These are phyloP conservation scores for Rhagologus leucostigma DNA, from an alignment of 2,113 vertebrate genomes.

Conservation along the genomic window DNA sequence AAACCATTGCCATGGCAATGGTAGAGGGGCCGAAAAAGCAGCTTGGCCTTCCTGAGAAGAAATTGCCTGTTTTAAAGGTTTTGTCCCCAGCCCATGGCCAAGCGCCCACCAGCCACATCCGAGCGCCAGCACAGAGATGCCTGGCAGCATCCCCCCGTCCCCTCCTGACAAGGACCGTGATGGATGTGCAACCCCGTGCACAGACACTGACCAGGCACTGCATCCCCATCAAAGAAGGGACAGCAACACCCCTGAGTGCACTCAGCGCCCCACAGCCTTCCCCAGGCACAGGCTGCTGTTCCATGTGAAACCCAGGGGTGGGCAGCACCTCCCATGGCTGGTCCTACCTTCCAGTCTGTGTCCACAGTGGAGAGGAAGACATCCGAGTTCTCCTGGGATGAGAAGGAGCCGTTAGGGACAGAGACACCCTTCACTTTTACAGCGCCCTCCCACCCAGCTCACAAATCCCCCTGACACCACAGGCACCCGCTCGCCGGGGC, in stretches of 20 bases:
- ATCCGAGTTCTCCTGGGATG: slow-evolving; percentile 84
- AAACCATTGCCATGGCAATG: slow-evolving; percentile 69
- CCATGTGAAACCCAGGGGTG: accelerated
- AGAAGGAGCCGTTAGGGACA: background rate
- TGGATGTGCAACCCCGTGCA: background rate
- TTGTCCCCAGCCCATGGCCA: background rate
- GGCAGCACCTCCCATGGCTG: background rate
- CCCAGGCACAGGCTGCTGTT: background rate
- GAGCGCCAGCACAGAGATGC: background rate
- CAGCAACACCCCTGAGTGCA: background rate
- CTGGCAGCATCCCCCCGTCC: background rate
- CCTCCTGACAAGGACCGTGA: background rate
- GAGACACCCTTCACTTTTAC: accelerated
- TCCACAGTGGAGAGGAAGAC: slow-evolving; percentile 80
- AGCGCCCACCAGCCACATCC: background rate
- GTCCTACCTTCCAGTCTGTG: slow-evolving; percentile 91
- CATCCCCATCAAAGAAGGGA: accelerated
- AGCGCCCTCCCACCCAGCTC: accelerated
- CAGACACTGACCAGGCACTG: background rate
- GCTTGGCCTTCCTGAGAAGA: slow-evolving; percentile 29
- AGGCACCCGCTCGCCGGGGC: accelerated
- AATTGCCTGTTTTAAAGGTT: slow-evolving; percentile 40
- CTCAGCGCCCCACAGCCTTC: background rate
- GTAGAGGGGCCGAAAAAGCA: slow-evolving; percentile 50
- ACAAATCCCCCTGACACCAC: background rate